phyloP scores from a whole-genome alignment of 2,888 invertebrate genomes.

The Drosophila basisetae region DNA sequence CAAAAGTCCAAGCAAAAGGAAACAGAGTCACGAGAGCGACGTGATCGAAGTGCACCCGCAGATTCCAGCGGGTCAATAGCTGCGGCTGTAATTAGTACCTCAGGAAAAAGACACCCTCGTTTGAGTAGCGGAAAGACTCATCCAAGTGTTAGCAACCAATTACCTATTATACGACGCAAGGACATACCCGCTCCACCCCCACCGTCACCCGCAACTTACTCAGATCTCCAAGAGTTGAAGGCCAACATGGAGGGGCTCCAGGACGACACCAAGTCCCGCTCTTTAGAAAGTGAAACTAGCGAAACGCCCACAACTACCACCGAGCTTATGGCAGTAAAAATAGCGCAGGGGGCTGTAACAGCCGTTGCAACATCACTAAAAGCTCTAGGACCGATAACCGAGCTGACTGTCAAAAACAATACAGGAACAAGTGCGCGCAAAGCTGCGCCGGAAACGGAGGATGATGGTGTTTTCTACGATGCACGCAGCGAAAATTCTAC shows the following conservation, averaged over 20 bases:
- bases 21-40: slow-evolving; percentile 35
- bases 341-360: background rate
- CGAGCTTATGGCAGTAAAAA: slow-evolving; percentile 3
- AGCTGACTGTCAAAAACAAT: slow-evolving; percentile 26
- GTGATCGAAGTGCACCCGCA: slow-evolving; percentile 28
- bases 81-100: background rate
- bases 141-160: slow-evolving; percentile 10
- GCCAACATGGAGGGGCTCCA: slow-evolving; percentile 76
- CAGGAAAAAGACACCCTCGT: slow-evolving; percentile 66
- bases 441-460: slow-evolving; percentile 59
- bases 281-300: slow-evolving; percentile 60
- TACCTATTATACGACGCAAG: slow-evolving; percentile 60
- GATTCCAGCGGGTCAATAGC: background rate
- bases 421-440: slow-evolving; percentile 30
- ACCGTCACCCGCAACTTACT: slow-evolving; percentile 81
- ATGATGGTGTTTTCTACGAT: slow-evolving; percentile 85
- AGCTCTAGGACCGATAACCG: slow-evolving; percentile 18
- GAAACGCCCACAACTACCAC: slow-evolving; percentile 46
- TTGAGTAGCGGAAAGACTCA: slow-evolving; percentile 50
- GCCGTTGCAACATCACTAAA: slow-evolving; percentile 11
- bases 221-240: slow-evolving; percentile 80
- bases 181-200: slow-evolving; percentile 81
- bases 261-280: slow-evolving; percentile 74
- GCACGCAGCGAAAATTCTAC: slow-evolving; percentile 82
- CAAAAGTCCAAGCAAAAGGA: slow-evolving; percentile 58